Evolutionary conservation across 2,888 invertebrate genomes (phyloP), one percentile per base, ranked within the genome.

Genomic region (Microctonus hyperodae): DNA sequence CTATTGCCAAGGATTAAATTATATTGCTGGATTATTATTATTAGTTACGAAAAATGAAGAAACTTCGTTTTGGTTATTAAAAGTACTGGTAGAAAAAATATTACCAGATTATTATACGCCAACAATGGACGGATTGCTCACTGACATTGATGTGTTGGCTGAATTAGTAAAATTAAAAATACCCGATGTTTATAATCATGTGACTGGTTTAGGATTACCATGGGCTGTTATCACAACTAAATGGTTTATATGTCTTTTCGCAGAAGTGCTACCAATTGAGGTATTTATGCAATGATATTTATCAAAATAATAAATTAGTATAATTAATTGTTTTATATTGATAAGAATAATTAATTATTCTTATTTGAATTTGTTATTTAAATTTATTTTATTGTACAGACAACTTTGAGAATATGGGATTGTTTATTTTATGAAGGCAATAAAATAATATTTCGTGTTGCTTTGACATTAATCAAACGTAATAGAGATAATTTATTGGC

Each of bases 201-300:
- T 97, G 72, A 90, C 91, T 74, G 88, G 89, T 76, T 85, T 94
- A 76, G 95, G 93, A 67, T 88, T 96, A 75, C 93, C 95, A 13
- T 96, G 96, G 93, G 92, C 95, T 63, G 92, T 97, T 67, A 91
- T 96, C 76, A 92, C 93, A 31, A 96, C 96, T 67, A 97, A 97
- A 86, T 97, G 97, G 97, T 96, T 97, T 82, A 92, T 97, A 76
- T 97, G 97, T 81, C 86, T 97, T 60, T 97, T 92, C 85, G 94
- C 95, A 61, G 97, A 97, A 87, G 96, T 96, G 64, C 87, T 97
- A 69, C 97, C 97, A 0, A 91, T 94, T 67, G 97, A 97, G 85
- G 90, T 90, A 82, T 78, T 69, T 20, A 3, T 28, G 3, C 4
- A 28, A 5, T 5, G 28, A 28, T 28, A 5, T 28, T 28, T 28